phyloP scores from a whole-genome alignment of 1,140 invertebrate genomes.

The Pinna nobilis region DNA sequence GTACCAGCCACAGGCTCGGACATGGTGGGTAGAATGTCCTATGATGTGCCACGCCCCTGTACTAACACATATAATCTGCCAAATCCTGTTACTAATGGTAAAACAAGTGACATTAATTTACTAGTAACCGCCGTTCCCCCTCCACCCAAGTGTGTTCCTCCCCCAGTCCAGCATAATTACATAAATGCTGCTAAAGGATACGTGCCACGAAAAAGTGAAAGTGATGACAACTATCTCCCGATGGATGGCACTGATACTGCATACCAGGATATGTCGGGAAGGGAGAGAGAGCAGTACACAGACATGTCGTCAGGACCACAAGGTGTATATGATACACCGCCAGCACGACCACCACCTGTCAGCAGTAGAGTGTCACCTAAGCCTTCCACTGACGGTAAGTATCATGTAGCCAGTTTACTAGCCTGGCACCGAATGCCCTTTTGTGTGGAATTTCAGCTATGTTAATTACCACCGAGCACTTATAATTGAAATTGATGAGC shows the following conservation, averaged over 20 bases:
- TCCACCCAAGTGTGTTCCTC: constrained; percentile 29
- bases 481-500: no score
- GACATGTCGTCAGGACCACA: constrained; percentile 27
- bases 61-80: constrained; percentile 40
- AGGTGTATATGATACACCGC: constrained; percentile 33
- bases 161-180: constrained; percentile 32
- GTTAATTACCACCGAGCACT: no score
- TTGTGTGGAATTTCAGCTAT: no score
- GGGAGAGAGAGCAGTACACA: constrained; percentile 26
- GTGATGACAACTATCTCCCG: constrained; percentile 41
- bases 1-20: constrained; percentile 33
- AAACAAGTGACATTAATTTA: constrained; percentile 6
- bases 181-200: constrained; percentile 43
- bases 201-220: constrained; percentile 8
- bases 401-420: no score
- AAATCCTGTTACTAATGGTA: constrained; percentile 1
- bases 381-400: constrained; percentile 2
- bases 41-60: constrained; percentile 47
- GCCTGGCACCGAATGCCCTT: no score
- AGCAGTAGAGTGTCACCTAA: constrained; percentile 12
- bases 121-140: constrained; percentile 19
- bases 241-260: constrained; percentile 37
- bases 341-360: constrained; percentile 32
- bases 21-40: constrained; percentile 22
- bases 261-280: constrained; percentile 11